A percentile compares a stretch with the other conserved stretches of the same genome.
Evolutionary conservation across 2,797 vertebrate species (phyloP).

Genomic region (Caiman crocodilus): DNA sequence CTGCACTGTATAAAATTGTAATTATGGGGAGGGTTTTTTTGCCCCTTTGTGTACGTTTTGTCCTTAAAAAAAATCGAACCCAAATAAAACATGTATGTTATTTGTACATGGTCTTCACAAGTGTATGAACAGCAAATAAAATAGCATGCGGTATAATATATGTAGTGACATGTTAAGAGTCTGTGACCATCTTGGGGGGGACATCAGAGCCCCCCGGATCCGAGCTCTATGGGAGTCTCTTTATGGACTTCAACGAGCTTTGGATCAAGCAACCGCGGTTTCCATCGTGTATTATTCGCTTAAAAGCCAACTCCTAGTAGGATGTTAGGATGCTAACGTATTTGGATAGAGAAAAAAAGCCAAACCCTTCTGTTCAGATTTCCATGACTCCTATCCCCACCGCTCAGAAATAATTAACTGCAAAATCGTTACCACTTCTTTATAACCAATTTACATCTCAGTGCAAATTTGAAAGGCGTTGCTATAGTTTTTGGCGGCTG

Average conservation of each 20-base stretch:
- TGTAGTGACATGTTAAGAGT: conserved; percentile 46
- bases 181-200: background rate
- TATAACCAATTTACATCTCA: background rate
- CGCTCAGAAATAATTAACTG: background rate
- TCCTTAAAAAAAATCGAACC: conserved; percentile 64
- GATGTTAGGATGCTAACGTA: background rate
- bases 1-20: conserved; percentile 95
- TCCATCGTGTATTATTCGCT: background rate
- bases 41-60: conserved; percentile 83
- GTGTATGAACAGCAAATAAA: conserved; percentile 78
- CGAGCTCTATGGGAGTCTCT: background rate
- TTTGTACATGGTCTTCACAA: conserved; percentile 80
- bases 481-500: conserved; percentile 28
- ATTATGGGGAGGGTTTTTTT: conserved; percentile 75
- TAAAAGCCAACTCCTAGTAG: background rate
- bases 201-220: background rate
- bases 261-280: background rate
- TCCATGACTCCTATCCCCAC: background rate
- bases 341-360: background rate
- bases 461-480: background rate
- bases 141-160: conserved; percentile 38
- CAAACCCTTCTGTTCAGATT: too few species aligned
- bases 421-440: background rate
- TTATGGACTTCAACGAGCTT: background rate
- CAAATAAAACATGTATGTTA: conserved; percentile 84